phyloP scores from a whole-genome alignment of 2,888 invertebrate species.

The Oscheius sp. region DNA sequence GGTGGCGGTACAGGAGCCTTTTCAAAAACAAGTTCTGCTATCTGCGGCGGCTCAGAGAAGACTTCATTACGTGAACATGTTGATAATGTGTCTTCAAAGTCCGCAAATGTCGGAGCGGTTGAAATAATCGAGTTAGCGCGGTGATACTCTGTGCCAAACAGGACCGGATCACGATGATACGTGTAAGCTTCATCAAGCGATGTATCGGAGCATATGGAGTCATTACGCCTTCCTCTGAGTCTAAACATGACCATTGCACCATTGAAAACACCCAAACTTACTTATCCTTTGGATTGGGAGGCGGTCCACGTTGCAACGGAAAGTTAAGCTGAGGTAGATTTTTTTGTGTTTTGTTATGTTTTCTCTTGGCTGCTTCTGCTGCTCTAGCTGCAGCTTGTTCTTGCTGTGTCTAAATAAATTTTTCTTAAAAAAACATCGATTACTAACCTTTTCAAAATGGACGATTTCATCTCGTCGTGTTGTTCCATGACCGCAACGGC shows the following conservation, averaged over 20 bases:
- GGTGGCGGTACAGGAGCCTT: conserved; percentile 45
- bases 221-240: background rate
- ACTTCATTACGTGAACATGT: conserved; percentile 25
- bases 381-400: conserved; percentile 9
- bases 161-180: conserved; percentile 4
- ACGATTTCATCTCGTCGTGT: conserved; percentile 45
- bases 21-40: background rate
- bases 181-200: conserved; percentile 5
- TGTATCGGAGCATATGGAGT: background rate
- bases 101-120: background rate
- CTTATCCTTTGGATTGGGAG: conserved; percentile 1
- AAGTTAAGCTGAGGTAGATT: conserved; percentile 28
- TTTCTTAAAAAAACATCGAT: background rate
- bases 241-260: no score
- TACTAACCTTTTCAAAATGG: conserved; percentile 21
- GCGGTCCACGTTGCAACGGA: conserved; percentile 19
- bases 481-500: conserved; percentile 49
- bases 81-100: conserved; percentile 22
- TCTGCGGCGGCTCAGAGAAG: conserved; percentile 7
- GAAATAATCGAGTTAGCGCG: conserved; percentile 16
- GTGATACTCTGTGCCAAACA: background rate
- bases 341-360: conserved; percentile 13
- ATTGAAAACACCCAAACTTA: background rate
- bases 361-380: conserved; percentile 12
- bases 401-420: background rate